Base-by-base conservation (phyloP, 2,113 vertebrate genomes). In the Prunella fulvescens region DNA sequence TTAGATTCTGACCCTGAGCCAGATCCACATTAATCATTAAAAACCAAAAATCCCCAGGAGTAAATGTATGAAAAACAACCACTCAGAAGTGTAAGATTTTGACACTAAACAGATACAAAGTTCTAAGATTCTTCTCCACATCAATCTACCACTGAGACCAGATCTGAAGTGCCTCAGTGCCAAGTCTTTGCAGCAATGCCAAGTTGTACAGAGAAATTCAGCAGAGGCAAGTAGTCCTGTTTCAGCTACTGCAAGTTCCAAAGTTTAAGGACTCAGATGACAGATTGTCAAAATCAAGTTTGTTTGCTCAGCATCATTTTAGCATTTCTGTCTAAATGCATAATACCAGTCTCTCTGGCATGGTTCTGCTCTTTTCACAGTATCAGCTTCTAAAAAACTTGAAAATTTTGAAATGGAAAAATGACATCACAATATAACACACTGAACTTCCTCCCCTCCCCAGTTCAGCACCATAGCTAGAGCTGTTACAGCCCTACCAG, bases 401-500 rank as follows among this genome's bases (percentile, higher is more conserved):
- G 4, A 17, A 53, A 37, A 40, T 39, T 84, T 88, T 54, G 23
- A 22, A 80, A 76, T 48, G 14, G 22, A 74, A 86, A 82, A 86
- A 29, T 66, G 5, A 14, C 16, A 45, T 25, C 40, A 33, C 18
- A 20, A 18, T 4, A 4, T 72, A 76, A 48, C 11, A 9, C 5
- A 42, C 12, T 44, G 29, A 93, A 37, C 7, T 84, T 86, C 14
- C 10, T 89, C 20, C 11, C 31, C 31, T 71, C 37, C 37, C 13
- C 60, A 51, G 47, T 24, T 71, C 60, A 70, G n/a, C 23, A 35
- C 9, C 19, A 29, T 2, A 24, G 19, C 16, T 60, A 45, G 24
- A 57, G 14, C 51, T 0, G 0, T 19, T 78, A 78, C 37, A 54
- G 20, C 4, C 26, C 5, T 33, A 45, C 7, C 22, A 37, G 5